These are phyloP conservation scores for Anabacerthia variegaticeps DNA, from an alignment of 2,797 vertebrate genomes.

Conservation along the genomic window DNA sequence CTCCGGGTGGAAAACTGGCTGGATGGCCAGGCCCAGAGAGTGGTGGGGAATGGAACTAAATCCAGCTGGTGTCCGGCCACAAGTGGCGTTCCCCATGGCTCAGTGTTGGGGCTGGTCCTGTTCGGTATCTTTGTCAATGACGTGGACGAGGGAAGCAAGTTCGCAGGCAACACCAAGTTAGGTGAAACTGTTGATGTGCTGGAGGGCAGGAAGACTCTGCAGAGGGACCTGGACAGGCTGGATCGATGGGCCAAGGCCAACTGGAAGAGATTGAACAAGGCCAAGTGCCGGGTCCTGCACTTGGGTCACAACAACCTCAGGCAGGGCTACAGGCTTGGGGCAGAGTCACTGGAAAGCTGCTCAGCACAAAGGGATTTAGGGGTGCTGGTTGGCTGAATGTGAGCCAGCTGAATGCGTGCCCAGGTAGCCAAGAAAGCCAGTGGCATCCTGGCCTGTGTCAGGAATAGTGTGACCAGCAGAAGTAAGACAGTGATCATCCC, in stretches of 20 bases:
- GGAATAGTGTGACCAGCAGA: accelerated
- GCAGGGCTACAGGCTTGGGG: not conserved
- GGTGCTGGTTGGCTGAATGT: accelerated
- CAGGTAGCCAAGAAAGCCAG: not conserved
- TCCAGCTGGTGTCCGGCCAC: not conserved
- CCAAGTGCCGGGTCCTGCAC: not conserved
- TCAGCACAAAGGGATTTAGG: not conserved
- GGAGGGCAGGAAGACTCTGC: not conserved
- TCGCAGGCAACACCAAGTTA: not conserved
- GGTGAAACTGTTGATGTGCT: not conserved
- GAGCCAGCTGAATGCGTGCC: not conserved
- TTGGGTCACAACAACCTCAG: not conserved
- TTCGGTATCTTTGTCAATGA: not conserved
- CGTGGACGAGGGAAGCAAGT: not conserved
- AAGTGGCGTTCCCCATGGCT: not conserved
- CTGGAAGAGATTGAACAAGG: not conserved
- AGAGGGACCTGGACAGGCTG: not conserved
- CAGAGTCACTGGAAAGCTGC: not conserved
- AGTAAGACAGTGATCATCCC: not conserved
- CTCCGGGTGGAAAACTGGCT: not conserved
- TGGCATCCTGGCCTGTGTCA: not conserved
- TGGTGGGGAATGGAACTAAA: not conserved
- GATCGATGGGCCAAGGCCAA: not conserved
- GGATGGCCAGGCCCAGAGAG: not conserved
- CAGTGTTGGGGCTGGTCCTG: too few species aligned